These are phyloP conservation scores for Austrolebias charrua DNA, from an alignment of 2,797 vertebrate genomes.

Conservation along the genomic window DNA sequence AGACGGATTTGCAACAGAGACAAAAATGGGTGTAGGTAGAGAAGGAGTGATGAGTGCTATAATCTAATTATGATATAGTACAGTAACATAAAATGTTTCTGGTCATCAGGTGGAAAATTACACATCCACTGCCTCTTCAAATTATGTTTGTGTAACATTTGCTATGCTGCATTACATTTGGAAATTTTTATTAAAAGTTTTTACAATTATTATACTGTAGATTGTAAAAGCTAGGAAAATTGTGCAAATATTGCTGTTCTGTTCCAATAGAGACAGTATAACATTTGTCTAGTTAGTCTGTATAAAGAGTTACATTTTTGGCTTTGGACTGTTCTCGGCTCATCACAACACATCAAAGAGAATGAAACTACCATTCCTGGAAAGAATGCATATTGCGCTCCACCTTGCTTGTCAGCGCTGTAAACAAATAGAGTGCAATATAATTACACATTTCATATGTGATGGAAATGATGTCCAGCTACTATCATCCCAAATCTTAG, in stretches of 20 bases:
- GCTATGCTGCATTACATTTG: not conserved
- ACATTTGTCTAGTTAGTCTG: too few relatives aligned
- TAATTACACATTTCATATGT: too few relatives aligned
- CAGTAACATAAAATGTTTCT: constrained; percentile 12
- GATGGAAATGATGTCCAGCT: too few relatives aligned
- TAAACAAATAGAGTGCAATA: too few relatives aligned
- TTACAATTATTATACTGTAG: not conserved
- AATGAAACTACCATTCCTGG: too few relatives aligned
- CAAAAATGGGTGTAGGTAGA: constrained; percentile 26
- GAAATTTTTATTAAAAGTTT: not conserved
- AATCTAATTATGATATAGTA: constrained; percentile 10
- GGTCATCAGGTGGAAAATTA: constrained; percentile 22
- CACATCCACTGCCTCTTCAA: constrained; percentile 3
- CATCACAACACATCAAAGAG: too few relatives aligned
- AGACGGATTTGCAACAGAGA: constrained; percentile 45
- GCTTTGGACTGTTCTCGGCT: too few relatives aligned
- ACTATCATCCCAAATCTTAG: too few relatives aligned
- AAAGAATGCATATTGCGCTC: too few relatives aligned
- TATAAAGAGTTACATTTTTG: too few relatives aligned
- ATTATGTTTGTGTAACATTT: constrained; percentile 13
- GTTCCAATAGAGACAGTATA: not conserved
- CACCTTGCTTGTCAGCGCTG: too few relatives aligned
- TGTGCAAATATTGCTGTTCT: not conserved
- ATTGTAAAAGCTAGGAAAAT: too few relatives aligned
- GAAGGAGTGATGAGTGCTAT: constrained; percentile 23